A percentile compares a stretch with the other conserved stretches of the same genome.
Evolutionary conservation across 2,113 vertebrate species (phyloP).

Genomic region (Siniperca knerii): DNA sequence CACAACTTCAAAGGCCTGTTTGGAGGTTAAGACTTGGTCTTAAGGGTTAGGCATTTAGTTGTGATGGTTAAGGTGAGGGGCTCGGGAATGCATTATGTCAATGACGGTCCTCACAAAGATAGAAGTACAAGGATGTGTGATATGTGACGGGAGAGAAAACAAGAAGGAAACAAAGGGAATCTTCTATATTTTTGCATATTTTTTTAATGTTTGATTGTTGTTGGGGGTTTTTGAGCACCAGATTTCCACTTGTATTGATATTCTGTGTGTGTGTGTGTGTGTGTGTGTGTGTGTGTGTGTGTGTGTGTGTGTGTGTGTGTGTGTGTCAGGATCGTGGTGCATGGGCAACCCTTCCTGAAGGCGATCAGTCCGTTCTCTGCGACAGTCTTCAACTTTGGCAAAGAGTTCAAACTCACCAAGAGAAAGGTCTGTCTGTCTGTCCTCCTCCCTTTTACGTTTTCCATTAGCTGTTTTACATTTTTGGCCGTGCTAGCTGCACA

Average conservation of each 20-base stretch:
- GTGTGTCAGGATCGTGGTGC: conserved; percentile 70
- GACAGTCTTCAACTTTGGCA: conserved; percentile 44
- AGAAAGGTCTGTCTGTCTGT: conserved; percentile 17
- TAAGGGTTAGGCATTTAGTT: no score
- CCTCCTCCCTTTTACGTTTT: no score
- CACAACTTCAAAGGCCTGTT: no score
- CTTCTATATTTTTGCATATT: neutral
- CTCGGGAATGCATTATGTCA: no score
- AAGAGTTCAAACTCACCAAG: conserved; percentile 28
- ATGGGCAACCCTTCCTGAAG: conserved; percentile 66
- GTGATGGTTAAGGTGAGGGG: no score
- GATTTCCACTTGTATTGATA: neutral
- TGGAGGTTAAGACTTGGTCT: no score
- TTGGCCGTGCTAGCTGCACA: no score
- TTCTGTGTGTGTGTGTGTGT: neutral
- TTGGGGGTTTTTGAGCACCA: neutral
- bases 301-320: neutral
- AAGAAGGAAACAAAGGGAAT: neutral
- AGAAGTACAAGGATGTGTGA: no score
- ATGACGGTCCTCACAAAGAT: no score
- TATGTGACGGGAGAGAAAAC: no score
- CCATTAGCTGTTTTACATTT: no score
- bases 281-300: no score
- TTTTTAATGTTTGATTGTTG: neutral
- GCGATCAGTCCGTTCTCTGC: conserved; percentile 53